phyloP scores from a whole-genome alignment of 2,888 invertebrate genomes.

The Cordilura impudica region DNA sequence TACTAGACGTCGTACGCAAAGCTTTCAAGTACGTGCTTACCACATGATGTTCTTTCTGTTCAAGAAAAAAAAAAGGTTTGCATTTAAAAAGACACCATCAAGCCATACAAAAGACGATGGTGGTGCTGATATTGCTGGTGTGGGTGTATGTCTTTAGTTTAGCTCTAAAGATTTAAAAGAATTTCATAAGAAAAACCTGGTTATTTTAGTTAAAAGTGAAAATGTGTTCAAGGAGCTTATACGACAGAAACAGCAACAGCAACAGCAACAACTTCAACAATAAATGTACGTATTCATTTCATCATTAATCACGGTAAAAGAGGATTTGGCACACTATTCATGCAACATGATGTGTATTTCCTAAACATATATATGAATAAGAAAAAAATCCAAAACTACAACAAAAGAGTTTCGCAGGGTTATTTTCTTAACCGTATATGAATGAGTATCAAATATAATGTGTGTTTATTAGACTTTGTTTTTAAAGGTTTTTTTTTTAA shows the following conservation, averaged over 20 bases:
- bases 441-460: background rate
- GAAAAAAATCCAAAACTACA: background rate
- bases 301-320: slow-evolving; percentile 58
- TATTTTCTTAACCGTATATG: background rate
- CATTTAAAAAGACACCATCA: background rate
- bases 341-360: slow-evolving; percentile 28
- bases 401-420: background rate
- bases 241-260: slow-evolving; percentile 19
- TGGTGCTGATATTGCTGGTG: slow-evolving; percentile 22
- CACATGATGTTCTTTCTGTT: slow-evolving; percentile 8
- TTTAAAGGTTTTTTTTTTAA: too few relatives aligned
- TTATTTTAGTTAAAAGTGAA: slow-evolving; percentile 56
- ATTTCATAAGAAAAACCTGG: slow-evolving; percentile 29
- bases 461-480: background rate
- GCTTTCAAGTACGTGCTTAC: slow-evolving; percentile 49
- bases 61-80: background rate
- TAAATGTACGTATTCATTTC: slow-evolving; percentile 53
- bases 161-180: slow-evolving; percentile 31
- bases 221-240: slow-evolving; percentile 50
- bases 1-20: slow-evolving; percentile 23
- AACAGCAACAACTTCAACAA: background rate
- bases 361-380: background rate
- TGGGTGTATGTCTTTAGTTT: slow-evolving; percentile 52
- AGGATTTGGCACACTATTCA: slow-evolving; percentile 59
- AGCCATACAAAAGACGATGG: background rate